Evolutionary conservation across 2,888 invertebrate species (phyloP).

Genomic region (Deroplatys truncata): DNA sequence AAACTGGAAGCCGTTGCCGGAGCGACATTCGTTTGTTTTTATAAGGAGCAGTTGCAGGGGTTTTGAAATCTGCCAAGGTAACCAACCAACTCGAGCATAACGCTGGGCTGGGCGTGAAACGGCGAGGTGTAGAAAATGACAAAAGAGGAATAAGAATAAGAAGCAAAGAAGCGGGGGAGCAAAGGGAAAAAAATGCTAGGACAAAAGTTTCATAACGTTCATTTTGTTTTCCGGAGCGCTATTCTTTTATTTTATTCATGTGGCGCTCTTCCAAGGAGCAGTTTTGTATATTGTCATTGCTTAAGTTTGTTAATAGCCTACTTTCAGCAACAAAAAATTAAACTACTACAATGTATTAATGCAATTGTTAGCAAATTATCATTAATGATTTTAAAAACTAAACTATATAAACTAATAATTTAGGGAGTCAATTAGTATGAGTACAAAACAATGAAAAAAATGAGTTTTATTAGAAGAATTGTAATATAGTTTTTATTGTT

Average conservation of each 20-base stretch:
- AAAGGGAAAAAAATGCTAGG: not conserved
- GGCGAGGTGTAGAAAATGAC: not conserved
- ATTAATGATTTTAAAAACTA: too few relatives aligned
- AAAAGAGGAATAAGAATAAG: not conserved
- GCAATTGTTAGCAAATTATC: too few relatives aligned
- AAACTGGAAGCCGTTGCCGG: not conserved
- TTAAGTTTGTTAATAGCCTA: not conserved
- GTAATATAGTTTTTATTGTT: too few relatives aligned
- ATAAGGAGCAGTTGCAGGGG: not conserved
- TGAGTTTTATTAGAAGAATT: too few relatives aligned
- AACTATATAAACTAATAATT: too few relatives aligned
- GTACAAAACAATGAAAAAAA: too few relatives aligned
- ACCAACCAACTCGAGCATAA: not conserved
- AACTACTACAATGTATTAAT: not conserved
- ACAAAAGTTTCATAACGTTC: not conserved
- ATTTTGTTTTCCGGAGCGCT: not conserved
- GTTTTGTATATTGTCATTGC: not conserved
- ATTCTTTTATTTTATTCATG: not conserved
- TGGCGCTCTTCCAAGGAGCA: not conserved
- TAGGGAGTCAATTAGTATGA: too few relatives aligned
- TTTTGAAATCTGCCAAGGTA: not conserved
- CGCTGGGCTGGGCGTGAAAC: not conserved
- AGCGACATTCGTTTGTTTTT: not conserved
- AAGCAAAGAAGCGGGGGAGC: not conserved
- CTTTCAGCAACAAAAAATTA: not conserved